Conservation (phyloP, 2,888 invertebrate species). For the Phrixothrix hirtus region DNA sequence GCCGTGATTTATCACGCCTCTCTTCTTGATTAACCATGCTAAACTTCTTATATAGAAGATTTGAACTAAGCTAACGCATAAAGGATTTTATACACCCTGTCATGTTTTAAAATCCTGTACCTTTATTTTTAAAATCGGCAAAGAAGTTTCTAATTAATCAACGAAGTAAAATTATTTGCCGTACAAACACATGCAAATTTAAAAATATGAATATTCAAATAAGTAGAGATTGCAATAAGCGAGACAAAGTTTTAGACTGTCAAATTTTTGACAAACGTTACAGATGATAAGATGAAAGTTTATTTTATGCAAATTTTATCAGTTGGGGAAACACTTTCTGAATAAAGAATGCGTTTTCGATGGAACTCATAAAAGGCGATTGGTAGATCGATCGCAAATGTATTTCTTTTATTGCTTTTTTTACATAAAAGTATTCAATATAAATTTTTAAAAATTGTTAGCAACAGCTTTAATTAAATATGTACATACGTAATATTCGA, state of each 20-base stretch:
- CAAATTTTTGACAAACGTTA: constrained; percentile 32
- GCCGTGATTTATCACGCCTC: constrained; percentile 26
- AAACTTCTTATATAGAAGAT: constrained; percentile 10
- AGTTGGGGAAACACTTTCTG: constrained; percentile 9
- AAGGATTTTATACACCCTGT: too few species aligned
- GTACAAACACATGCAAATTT: constrained; percentile 12
- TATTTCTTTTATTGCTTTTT: background rate
- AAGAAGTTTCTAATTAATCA: background rate
- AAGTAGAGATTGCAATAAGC: constrained; percentile 9
- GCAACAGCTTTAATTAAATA: too few species aligned
- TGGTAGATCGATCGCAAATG: constrained; percentile 3
- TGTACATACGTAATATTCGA: too few species aligned
- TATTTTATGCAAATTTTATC: constrained; percentile 28
- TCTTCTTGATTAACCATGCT: constrained; percentile 25
- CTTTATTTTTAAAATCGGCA: background rate
- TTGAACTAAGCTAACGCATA: background rate
- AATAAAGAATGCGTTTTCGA: constrained; percentile 14
- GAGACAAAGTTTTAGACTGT: constrained; percentile 5
- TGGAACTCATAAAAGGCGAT: constrained; percentile 5
- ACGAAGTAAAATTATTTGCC: background rate
- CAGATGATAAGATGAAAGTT: constrained; percentile 34
- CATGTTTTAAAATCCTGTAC: too few species aligned
- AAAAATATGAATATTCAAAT: constrained; percentile 22
- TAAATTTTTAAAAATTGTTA: too few species aligned
- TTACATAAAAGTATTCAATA: constrained; percentile 1